Conservation (phyloP, 2,113 vertebrate genomes). For the Erythrolamprus reginae region DNA sequence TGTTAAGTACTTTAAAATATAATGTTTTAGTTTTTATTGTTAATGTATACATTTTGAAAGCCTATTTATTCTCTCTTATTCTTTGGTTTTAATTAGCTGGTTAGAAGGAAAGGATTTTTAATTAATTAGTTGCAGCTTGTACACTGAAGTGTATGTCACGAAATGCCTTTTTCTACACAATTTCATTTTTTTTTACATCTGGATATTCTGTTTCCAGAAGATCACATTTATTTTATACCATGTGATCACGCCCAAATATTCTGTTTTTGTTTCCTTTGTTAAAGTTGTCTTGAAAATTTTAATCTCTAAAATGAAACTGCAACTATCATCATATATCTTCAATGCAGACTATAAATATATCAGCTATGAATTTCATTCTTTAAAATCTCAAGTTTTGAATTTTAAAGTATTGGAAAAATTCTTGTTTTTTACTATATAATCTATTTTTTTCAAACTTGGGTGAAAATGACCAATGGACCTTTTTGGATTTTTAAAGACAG, state of each 20-base stretch:
- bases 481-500: neutral
- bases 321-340: neutral
- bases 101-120: neutral
- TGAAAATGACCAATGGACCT: neutral
- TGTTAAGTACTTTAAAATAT: neutral
- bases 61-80: neutral
- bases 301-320: neutral
- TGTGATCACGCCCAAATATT: neutral
- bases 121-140: neutral
- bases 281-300: neutral
- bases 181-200: neutral
- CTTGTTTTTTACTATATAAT: neutral
- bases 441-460: neutral
- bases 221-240: neutral
- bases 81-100: neutral
- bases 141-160: neutral
- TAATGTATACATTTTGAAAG: neutral
- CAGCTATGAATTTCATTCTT: neutral
- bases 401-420: neutral
- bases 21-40: neutral
- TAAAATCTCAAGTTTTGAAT: neutral
- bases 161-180: neutral
- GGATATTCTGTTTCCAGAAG: neutral
- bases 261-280: neutral
- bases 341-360: neutral